These are phyloP conservation scores for Chloroclysta siterata DNA, from an alignment of 2,888 invertebrate genomes.

Conservation along the genomic window DNA sequence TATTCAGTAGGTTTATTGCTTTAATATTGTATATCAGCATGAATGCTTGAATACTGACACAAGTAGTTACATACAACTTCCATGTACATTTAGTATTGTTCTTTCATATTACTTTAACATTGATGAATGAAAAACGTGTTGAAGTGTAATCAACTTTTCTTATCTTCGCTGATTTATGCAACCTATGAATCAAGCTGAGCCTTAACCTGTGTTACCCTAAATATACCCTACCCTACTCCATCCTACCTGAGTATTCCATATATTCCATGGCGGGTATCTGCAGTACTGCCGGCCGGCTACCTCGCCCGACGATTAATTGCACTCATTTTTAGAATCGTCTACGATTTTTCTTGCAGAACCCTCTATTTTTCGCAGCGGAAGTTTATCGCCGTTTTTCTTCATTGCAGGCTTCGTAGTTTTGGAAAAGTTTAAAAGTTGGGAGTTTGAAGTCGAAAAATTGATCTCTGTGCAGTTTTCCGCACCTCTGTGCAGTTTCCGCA, in stretches of 20 bases:
- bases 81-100: too few relatives aligned
- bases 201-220: slow-evolving; percentile 18
- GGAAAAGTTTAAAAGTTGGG: background rate
- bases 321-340: slow-evolving; percentile 19
- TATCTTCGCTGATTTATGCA: slow-evolving; percentile 13
- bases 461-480: background rate
- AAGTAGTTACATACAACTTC: too few relatives aligned
- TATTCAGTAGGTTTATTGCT: too few relatives aligned
- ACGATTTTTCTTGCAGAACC: slow-evolving; percentile 29
- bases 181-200: slow-evolving; percentile 17
- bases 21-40: too few relatives aligned
- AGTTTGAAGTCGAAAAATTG: background rate
- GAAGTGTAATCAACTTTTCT: slow-evolving; percentile 2
- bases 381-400: slow-evolving; percentile 1
- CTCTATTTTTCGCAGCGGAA: slow-evolving; percentile 20
- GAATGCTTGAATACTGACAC: too few relatives aligned
- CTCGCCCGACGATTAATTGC: slow-evolving; percentile 19
- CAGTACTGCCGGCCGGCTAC: background rate
- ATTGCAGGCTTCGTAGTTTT: slow-evolving; percentile 1
- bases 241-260: slow-evolving; percentile 6
- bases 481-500: background rate
- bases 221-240: slow-evolving; percentile 20
- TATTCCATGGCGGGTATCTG: background rate
- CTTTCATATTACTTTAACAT: background rate
- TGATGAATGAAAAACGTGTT: background rate